Percentiles rank a stretch among this genome's conserved stretches.
Evolutionary conservation across 2,888 invertebrate genomes (phyloP).

Genomic region (Apamea monoglypha): DNA sequence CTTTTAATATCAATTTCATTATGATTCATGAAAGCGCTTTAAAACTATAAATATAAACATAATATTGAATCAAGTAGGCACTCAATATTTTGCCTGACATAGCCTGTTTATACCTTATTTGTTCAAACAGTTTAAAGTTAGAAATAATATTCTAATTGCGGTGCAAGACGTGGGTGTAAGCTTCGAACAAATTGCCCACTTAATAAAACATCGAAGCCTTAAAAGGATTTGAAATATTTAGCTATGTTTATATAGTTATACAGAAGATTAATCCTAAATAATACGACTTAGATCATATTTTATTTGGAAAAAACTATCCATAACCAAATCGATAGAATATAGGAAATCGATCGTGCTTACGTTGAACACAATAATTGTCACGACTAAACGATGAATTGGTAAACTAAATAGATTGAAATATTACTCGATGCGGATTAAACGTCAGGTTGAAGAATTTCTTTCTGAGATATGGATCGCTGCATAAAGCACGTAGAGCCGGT

Average conservation of each 20-base stretch:
- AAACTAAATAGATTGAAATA: slow-evolving; percentile 58
- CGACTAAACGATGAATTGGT: slow-evolving; percentile 45
- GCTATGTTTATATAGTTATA: slow-evolving; percentile 14
- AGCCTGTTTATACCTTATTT: slow-evolving; percentile 2
- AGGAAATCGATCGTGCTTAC: not conserved
- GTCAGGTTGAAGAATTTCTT: slow-evolving; percentile 64
- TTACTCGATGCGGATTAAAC: slow-evolving; percentile 52
- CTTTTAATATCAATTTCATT: not conserved
- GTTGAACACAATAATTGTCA: slow-evolving; percentile 18
- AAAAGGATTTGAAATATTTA: slow-evolving; percentile 18
- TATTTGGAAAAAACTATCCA: not conserved
- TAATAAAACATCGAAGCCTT: slow-evolving; percentile 14
- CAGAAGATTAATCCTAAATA: slow-evolving; percentile 19
- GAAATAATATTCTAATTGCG: slow-evolving; percentile 43
- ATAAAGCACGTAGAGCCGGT: slow-evolving; percentile 69
- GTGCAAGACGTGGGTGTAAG: slow-evolving; percentile 35
- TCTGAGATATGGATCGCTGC: slow-evolving; percentile 65
- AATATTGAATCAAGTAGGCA: not conserved
- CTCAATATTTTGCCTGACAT: not conserved
- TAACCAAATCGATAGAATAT: slow-evolving; percentile 13
- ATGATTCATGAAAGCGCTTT: not conserved
- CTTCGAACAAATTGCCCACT: slow-evolving; percentile 40
- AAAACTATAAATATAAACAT: not conserved
- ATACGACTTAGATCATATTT: not conserved
- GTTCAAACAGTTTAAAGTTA: slow-evolving; percentile 6